These are phyloP conservation scores for Valencia hispanica DNA, from an alignment of 2,797 vertebrate species.

Conservation along the genomic window DNA sequence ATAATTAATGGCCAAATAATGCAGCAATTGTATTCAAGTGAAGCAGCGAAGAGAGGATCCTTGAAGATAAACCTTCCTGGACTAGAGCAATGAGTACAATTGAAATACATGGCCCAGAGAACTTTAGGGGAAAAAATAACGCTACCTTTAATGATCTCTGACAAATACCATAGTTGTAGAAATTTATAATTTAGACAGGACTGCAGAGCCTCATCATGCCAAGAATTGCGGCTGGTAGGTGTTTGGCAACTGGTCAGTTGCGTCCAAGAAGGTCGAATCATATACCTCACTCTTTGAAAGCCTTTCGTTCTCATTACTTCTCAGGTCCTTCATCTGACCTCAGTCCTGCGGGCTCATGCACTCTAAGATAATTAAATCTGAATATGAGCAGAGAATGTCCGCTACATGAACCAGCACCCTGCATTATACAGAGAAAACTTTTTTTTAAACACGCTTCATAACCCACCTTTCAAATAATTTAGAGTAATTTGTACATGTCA, in stretches of 20 bases:
- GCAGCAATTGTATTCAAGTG: background rate
- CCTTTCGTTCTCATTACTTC: constrained; percentile 5
- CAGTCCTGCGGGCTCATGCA: constrained; percentile 7
- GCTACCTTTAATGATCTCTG: background rate
- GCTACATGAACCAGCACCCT: background rate
- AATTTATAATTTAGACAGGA: constrained; percentile 2
- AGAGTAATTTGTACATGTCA: background rate
- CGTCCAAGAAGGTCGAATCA: background rate
- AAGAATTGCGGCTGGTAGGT: background rate
- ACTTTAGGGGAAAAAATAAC: background rate
- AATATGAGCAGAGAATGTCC: constrained; percentile 4
- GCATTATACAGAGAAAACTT: background rate
- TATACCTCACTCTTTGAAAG: constrained; percentile 1
- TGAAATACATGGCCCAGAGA: background rate
- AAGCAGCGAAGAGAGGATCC: background rate
- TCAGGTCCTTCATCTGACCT: constrained; percentile 10
- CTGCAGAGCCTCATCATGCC: background rate
- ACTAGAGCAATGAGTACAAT: background rate
- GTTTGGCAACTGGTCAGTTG: background rate
- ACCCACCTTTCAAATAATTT: background rate
- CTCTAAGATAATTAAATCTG: constrained; percentile 12
- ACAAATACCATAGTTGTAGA: background rate
- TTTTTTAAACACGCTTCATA: background rate
- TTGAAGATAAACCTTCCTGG: background rate
- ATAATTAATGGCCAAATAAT: background rate